Percentiles rank a stretch among this genome's conserved stretches.
These are phyloP conservation scores for Rhynchonycteris naso DNA, from an alignment of 2,797 vertebrate genomes.

Conservation along the genomic window DNA sequence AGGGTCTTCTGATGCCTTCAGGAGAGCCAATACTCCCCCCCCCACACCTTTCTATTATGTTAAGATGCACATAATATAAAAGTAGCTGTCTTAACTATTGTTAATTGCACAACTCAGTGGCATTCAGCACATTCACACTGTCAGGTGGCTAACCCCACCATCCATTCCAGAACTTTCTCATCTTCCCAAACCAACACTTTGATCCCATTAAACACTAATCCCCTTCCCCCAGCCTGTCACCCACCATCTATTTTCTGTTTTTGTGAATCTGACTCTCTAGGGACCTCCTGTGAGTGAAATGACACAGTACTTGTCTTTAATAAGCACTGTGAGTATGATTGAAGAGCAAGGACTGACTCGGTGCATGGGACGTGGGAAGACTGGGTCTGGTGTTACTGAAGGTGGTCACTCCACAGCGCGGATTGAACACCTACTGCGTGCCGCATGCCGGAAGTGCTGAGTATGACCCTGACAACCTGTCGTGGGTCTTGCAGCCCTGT, in stretches of 20 bases:
- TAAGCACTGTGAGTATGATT: background rate
- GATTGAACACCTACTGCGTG: background rate
- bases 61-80: background rate
- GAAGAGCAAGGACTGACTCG: background rate
- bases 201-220: background rate
- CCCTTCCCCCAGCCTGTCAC: fast-evolving
- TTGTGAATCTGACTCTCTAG: background rate
- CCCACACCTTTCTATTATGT: background rate
- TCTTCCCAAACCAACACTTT: background rate
- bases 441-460: fast-evolving
- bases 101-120: background rate
- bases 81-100: background rate
- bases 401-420: background rate
- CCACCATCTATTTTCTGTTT: background rate
- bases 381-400: background rate
- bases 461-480: background rate
- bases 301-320: background rate
- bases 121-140: background rate
- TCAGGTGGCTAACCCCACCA: fast-evolving
- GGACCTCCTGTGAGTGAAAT: background rate
- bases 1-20: background rate
- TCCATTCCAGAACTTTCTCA: background rate
- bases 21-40: background rate
- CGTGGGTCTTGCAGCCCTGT: background rate
- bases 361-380: background rate